phyloP scores from a whole-genome alignment of 2,888 invertebrate genomes.

The Melinaea menophilus region DNA sequence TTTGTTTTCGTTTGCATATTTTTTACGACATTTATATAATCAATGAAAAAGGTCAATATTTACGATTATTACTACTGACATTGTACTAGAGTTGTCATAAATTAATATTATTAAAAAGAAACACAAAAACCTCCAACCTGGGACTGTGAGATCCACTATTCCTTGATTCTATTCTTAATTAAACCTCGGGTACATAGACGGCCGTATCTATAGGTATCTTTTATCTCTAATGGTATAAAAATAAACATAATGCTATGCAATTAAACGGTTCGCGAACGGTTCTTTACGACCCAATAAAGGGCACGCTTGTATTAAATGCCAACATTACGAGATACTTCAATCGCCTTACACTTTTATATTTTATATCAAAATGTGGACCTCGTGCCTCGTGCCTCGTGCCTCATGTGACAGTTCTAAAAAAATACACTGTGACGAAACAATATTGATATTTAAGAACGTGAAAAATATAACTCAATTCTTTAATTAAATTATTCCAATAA shows the following conservation, averaged over 20 bases:
- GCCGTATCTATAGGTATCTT: neutral
- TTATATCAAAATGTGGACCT: slow-evolving; percentile 33
- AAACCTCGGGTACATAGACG: neutral
- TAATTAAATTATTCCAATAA: no score
- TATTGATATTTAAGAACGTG: no score
- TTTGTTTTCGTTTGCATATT: slow-evolving; percentile 36
- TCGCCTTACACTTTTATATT: slow-evolving; percentile 17
- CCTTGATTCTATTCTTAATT: no score
- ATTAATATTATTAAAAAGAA: no score
- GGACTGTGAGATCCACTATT: no score
- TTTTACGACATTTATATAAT: neutral
- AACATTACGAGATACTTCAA: slow-evolving; percentile 11
- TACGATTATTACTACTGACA: no score
- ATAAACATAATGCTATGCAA: slow-evolving; percentile 45
- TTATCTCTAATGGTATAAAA: slow-evolving; percentile 32
- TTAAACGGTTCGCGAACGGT: slow-evolving; percentile 49
- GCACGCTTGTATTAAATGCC: slow-evolving; percentile 45
- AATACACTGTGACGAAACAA: no score
- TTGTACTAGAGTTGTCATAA: no score
- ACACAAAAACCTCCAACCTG: no score
- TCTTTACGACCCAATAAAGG: slow-evolving; percentile 52
- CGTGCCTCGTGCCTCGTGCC: slow-evolving; percentile 13
- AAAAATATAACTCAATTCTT: no score
- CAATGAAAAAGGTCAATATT: neutral
- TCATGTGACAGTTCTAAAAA: no score